A percentile compares a stretch with the other conserved stretches of the same genome.
These are phyloP conservation scores for Resseliella maxima DNA, from an alignment of 2,888 invertebrate genomes.

Conservation along the genomic window DNA sequence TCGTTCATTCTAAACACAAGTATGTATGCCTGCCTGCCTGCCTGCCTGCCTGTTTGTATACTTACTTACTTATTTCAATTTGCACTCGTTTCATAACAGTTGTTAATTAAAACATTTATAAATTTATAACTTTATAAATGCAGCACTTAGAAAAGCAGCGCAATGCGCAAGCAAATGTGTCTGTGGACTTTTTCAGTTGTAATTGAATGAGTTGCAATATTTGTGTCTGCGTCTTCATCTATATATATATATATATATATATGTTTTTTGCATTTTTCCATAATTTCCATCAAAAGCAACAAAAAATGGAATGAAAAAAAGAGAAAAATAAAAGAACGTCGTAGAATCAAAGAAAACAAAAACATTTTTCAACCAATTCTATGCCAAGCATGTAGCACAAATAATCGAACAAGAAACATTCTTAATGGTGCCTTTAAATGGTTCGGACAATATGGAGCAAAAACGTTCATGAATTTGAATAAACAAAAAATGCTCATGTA, in stretches of 20 bases:
- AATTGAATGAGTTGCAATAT: neutral
- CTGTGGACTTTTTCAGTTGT: neutral
- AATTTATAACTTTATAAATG: conserved; percentile 54
- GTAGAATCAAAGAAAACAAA: too few species aligned
- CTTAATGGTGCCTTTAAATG: neutral
- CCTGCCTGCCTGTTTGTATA: neutral
- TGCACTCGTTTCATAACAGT: conserved; percentile 55
- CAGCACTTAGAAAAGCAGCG: conserved; percentile 17
- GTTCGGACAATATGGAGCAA: neutral
- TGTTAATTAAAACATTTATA: conserved; percentile 53
- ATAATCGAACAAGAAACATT: neutral
- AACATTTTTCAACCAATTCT: neutral
- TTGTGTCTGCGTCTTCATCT: neutral
- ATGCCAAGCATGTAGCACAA: neutral
- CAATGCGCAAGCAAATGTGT: neutral
- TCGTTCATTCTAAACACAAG: neutral
- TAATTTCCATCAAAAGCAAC: neutral
- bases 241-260: too few species aligned
- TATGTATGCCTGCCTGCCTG: neutral
- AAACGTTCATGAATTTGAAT: neutral
- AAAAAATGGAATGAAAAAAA: neutral
- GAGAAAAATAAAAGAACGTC: too few species aligned
- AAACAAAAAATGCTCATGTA: neutral
- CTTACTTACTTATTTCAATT: conserved; percentile 6
- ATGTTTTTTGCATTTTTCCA: neutral